Evolutionary conservation across 2,113 vertebrate species (phyloP), one percentile per base, ranked within the genome.

Genomic region (Danionella cerebrum): DNA sequence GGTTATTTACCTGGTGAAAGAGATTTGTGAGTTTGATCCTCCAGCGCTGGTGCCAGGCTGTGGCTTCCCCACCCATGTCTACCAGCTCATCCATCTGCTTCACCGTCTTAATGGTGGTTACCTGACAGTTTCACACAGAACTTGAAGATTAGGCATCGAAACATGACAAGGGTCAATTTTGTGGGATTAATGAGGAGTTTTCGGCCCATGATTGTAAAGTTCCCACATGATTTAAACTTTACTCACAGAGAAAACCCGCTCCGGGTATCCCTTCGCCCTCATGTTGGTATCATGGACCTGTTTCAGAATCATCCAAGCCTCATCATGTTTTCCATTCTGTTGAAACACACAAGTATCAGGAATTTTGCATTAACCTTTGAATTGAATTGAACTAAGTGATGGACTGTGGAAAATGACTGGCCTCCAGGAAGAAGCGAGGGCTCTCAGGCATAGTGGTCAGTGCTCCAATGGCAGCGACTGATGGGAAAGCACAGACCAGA

Each of bases 291-390:
- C 96, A 0, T 98, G 95, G 52, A 98, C 95, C 74, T 98, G 95
- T 82, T 98, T 98, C 80, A 98, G 90, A 60, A 98, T 95, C 96
- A 98, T 98, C 95, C 95, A 98, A 24, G 92, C 95, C 75, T 98
- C 96, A 0, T 98, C 96, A 0, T 98, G 95, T 59, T 97, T 98
- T 44, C 96, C 96, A 0, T 97, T 98, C 96, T 98, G 79, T 70
- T 31, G 72, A 36, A 83, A 38, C 27, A 63, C 12, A 63, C 22
- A 62, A 27, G 24, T 60, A 8, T 22, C 12, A 31, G 29, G 10
- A 12, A 18, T 4, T 11, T 9, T 24, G 4, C 13, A 44, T 42
- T 10, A 60, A 19, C 22, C 14, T 39, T n/a, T 33, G 1, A n/a
- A n/a, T n/a, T n/a, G n/a, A n/a, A n/a, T n/a, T n/a, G n/a, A n/a